Conservation (phyloP, 2,888 invertebrate genomes). For the Parnassius mnemosyne region DNA sequence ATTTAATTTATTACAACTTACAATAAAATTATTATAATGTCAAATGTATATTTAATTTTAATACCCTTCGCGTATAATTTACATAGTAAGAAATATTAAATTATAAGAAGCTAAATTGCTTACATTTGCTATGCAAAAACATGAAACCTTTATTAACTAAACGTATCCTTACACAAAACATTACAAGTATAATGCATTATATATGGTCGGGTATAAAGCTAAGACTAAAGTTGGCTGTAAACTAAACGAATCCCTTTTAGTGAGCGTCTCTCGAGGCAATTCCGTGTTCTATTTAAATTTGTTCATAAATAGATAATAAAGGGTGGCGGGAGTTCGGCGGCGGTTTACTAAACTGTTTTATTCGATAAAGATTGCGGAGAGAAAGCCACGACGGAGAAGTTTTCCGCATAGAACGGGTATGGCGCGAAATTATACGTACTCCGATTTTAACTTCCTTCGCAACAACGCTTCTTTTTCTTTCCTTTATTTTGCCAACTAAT, state of each 20-base stretch:
- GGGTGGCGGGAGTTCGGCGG: slow-evolving; percentile 52
- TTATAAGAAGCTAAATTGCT: too few relatives aligned
- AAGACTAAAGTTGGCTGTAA: slow-evolving; percentile 33
- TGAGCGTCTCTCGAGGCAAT: slow-evolving; percentile 35
- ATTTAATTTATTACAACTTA: too few relatives aligned
- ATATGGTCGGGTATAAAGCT: not conserved
- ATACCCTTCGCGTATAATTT: too few relatives aligned
- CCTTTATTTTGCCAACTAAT: not conserved
- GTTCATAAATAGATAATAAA: slow-evolving; percentile 70
- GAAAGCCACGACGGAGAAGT: slow-evolving; percentile 23
- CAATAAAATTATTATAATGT: too few relatives aligned
- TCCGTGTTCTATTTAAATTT: slow-evolving; percentile 57
- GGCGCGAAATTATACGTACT: slow-evolving; percentile 33
- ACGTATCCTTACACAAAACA: not conserved
- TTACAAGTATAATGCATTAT: not conserved
- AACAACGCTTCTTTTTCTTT: slow-evolving; percentile 14
- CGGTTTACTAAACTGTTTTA: slow-evolving; percentile 66
- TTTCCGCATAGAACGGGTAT: slow-evolving; percentile 28
- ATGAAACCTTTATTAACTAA: not conserved
- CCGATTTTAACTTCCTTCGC: slow-evolving; percentile 15
- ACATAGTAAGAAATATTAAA: too few relatives aligned
- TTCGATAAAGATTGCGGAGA: slow-evolving; percentile 66
- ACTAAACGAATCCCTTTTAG: slow-evolving; percentile 40
- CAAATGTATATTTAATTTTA: too few relatives aligned
- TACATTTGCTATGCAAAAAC: too few relatives aligned